Evolutionary conservation across 2,888 invertebrate genomes (phyloP).

Genomic region (Andrena bicolor): DNA sequence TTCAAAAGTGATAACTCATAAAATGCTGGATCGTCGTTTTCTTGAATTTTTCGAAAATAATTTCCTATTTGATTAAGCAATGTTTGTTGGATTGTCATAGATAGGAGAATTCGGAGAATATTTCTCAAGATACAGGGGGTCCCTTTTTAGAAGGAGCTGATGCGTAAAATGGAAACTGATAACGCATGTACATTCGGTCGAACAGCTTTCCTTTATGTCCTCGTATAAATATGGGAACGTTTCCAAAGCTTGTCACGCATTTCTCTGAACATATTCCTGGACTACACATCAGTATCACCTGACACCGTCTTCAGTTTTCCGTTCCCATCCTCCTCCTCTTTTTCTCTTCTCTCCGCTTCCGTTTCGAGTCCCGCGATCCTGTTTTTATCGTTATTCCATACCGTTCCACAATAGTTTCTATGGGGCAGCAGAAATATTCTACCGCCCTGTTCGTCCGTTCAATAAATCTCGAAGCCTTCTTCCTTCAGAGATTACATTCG

Average conservation of each 20-base stretch:
- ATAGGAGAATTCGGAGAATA: neutral
- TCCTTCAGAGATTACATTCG: slow-evolving; percentile 38
- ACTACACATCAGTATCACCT: slow-evolving; percentile 38
- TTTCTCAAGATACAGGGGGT: neutral
- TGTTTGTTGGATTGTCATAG: too few species aligned
- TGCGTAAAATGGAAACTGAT: slow-evolving; percentile 11
- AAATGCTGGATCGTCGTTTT: too few species aligned
- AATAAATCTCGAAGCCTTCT: slow-evolving; percentile 51
- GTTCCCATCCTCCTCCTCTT: neutral
- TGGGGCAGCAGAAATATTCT: slow-evolving; percentile 30
- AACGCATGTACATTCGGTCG: neutral
- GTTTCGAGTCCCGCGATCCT: slow-evolving; percentile 13
- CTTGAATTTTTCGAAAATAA: too few species aligned
- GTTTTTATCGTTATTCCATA: slow-evolving; percentile 25
- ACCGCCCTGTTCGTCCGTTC: slow-evolving; percentile 41
- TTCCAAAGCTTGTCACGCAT: slow-evolving; percentile 32
- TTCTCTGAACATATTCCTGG: slow-evolving; percentile 20
- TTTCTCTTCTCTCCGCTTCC: neutral
- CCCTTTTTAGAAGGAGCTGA: neutral
- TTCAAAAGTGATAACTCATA: too few species aligned
- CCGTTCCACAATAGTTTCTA: slow-evolving; percentile 23
- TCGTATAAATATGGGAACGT: slow-evolving; percentile 38
- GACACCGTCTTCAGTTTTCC: slow-evolving; percentile 43
- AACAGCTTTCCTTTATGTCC: slow-evolving; percentile 38
- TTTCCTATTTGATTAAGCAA: too few species aligned